Evolutionary conservation across 2,797 vertebrate species (phyloP).

Genomic region (Hephaestus fuliginosus): DNA sequence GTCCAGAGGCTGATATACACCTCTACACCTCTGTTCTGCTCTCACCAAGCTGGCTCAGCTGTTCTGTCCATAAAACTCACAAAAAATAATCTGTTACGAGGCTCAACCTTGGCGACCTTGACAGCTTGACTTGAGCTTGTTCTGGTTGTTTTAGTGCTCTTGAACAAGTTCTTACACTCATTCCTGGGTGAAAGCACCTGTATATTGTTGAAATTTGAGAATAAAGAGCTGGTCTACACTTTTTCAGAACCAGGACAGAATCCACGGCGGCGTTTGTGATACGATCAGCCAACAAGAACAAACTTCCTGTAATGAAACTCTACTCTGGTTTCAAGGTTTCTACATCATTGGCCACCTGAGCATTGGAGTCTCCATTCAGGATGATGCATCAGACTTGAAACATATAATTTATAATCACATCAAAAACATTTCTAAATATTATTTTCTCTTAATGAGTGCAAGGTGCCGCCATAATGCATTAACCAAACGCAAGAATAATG

Average conservation of each 20-base stretch:
- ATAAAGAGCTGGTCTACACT: background rate
- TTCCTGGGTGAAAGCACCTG: background rate
- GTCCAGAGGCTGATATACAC: background rate
- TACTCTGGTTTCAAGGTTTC: background rate
- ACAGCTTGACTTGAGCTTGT: background rate
- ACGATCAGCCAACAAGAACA: background rate
- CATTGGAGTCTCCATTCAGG: background rate
- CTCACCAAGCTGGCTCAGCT: background rate
- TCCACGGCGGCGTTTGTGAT: background rate
- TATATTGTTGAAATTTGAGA: background rate
- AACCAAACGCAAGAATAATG: background rate
- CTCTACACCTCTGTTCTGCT: background rate
- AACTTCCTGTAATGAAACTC: background rate
- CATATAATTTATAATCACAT: constrained; percentile 3
- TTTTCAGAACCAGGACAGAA: background rate
- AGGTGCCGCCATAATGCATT: background rate
- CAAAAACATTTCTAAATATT: background rate
- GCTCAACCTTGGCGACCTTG: background rate
- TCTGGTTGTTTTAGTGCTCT: background rate
- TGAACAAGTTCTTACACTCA: background rate
- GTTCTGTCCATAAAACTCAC: background rate
- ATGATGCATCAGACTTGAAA: constrained; percentile 6
- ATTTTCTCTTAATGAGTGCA: constrained; percentile 14
- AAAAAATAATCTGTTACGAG: background rate
- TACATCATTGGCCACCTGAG: background rate